phyloP scores from a whole-genome alignment of 2,113 vertebrate species.

The Tetrax tetrax region DNA sequence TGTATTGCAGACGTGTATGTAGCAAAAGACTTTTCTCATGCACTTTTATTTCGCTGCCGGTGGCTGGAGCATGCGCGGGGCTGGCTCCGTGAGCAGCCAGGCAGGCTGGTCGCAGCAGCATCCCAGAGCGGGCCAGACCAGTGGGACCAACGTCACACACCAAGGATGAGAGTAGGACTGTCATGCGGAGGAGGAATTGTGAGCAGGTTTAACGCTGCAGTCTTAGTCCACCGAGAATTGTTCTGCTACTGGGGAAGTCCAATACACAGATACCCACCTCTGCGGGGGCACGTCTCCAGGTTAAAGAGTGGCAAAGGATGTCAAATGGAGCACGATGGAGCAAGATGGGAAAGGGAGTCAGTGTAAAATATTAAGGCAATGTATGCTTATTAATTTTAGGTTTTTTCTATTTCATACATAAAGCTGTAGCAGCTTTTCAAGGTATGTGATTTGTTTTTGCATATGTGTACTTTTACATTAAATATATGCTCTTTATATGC shows the following conservation, averaged over 20 bases:
- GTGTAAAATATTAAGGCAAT: neutral
- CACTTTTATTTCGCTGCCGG: neutral
- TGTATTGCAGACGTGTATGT: neutral
- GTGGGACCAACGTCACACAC: accelerated
- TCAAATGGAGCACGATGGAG: neutral
- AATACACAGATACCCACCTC: neutral
- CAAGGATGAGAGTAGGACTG: neutral
- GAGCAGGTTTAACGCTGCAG: neutral
- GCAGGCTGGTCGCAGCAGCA: neutral
- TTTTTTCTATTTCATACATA: neutral
- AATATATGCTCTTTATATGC: neutral
- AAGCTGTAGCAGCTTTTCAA: neutral
- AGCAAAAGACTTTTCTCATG: neutral
- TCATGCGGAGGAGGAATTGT: neutral
- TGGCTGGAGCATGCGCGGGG: accelerated
- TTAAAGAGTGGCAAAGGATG: neutral
- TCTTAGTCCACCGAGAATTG: neutral
- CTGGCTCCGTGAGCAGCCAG: neutral
- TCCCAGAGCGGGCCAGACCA: neutral
- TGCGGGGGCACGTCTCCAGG: neutral
- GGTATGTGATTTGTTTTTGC: neutral
- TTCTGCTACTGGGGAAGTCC: neutral
- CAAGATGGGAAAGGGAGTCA: neutral
- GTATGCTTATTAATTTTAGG: neutral
- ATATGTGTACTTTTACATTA: neutral